Base-by-base conservation (phyloP, 2,113 vertebrate species). In the Pachyramphus minor region DNA sequence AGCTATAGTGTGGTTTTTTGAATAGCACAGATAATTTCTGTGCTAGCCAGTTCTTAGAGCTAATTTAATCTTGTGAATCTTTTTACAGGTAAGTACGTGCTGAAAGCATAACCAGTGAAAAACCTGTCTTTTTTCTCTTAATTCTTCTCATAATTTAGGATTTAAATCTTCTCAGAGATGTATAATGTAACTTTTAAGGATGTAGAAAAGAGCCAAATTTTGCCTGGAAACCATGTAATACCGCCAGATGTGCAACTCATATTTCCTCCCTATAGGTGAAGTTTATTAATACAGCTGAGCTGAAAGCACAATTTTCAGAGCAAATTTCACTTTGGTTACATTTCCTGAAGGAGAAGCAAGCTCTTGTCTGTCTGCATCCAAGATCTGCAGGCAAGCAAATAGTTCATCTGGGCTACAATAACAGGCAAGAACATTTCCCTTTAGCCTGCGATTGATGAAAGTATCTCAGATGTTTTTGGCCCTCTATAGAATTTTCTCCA, bases 1-100 rank as follows among this genome's bases (percentile, higher is more conserved):
- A 52, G 0, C 0, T 3, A 39, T 59, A 8, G 11, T 37, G 12
- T 4, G 0, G 2, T 80, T 62, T 42, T 73, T 75, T 45, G 11
- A 60, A 47, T 59, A 39, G 7, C 22, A 58, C 2, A 63, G 17
- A 55, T 59, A 42, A 44, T 86, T 89, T 93, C 18, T 80, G 22
- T 72, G 12, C 4, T 86, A 68, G 30, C 13, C 24, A 52, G 49
- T 44, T 84, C 59, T 41, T 31, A 69, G 35, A 89, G 60, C 1
- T 73, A 52, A 64, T 45, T 83, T 28, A 52, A 56, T 59, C 12
- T 55, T 83, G 24, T 35, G 27, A 80, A 69, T 73, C 7, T 14
- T 77, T 66, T 86, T 50, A 33, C 8, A 5, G 13, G 7, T 33
- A 89, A 90, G 25, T 44, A 76, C 24, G 78, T 14, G 2, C 9